phyloP scores from a whole-genome alignment of 2,888 invertebrate species.

The Esperia sulphurella region DNA sequence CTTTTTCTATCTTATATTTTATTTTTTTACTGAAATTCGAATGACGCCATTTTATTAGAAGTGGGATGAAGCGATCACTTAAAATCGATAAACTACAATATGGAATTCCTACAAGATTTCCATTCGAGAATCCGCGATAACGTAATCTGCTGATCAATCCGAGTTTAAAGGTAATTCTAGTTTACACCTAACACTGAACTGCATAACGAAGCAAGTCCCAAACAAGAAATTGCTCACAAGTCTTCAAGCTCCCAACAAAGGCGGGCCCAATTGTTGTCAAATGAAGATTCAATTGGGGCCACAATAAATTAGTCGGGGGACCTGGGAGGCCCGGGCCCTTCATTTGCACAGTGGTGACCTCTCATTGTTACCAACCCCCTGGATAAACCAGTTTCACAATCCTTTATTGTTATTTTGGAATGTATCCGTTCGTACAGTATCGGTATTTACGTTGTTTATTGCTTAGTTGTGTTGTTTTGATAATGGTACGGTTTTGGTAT shows the following conservation, averaged over 20 bases:
- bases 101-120: too few species aligned
- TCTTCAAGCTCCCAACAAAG: slow-evolving; percentile 48
- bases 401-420: slow-evolving; percentile 53
- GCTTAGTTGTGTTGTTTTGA: neutral
- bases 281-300: slow-evolving; percentile 74
- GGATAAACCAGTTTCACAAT: slow-evolving; percentile 30
- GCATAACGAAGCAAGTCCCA: slow-evolving; percentile 47
- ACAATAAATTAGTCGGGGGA: slow-evolving; percentile 39
- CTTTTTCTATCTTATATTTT: too few species aligned
- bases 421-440: slow-evolving; percentile 34
- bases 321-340: slow-evolving; percentile 34
- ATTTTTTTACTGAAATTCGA: too few species aligned
- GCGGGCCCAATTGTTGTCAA: slow-evolving; percentile 67
- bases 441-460: slow-evolving; percentile 28
- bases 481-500: neutral
- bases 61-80: too few species aligned
- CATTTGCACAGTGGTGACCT: slow-evolving; percentile 49
- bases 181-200: slow-evolving; percentile 3
- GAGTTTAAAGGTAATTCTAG: neutral
- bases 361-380: slow-evolving; percentile 38
- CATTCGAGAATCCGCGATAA: too few species aligned
- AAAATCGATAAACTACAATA: too few species aligned
- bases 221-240: slow-evolving; percentile 20
- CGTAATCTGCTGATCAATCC: neutral
- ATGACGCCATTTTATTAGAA: too few species aligned